Base-by-base conservation (phyloP, 2,888 invertebrate genomes). In the Eulithis testata region DNA sequence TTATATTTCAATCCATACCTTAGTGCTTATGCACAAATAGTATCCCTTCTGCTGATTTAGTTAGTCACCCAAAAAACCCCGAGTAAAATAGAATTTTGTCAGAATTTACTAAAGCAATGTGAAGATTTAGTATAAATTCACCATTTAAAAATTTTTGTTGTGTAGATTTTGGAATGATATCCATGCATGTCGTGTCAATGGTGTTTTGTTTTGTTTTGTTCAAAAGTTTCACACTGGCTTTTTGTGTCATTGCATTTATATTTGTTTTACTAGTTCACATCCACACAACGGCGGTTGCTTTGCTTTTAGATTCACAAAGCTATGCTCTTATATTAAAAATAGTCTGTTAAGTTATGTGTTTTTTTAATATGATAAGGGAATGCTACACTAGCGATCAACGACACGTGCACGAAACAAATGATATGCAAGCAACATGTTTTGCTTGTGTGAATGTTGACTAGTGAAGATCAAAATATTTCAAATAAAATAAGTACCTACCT, bases 371-470 rank as follows among this genome's bases (percentile, higher is more conserved):
- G 21, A 49, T 11, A 49, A 11, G 6, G 7, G 50, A 54, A 49
- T 59, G 43, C 51, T 50, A 67, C 69, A 72, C 27, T n/a, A 43
- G 55, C 51, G 50, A 74, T 77, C 73, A 58, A 76, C 81, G 80
- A 77, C 76, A 77, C 80, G 77, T 71, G 74, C 80, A 77, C 79
- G 72, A 75, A 73, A 72, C 44, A 40, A 63, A 50, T 12, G 47
- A 55, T 9, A 71, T 64, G 69, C 74, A 71, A 76, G 72, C 63
- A 63, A 68, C 59, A 70, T 72, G 73, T 75, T 78, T 71, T 74
- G 81, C 80, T 80, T 82, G 82, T 82, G 81, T 82, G 81, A 76
- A 78, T 82, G 81, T 82, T 76, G 68, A 77, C 81, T 82, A 82
- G 76, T 72, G 57, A 63, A 57, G 27, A 50, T 37, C 44, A 44